Conservation (phyloP, 2,888 invertebrate species). For the Ectemnius lituratus region DNA sequence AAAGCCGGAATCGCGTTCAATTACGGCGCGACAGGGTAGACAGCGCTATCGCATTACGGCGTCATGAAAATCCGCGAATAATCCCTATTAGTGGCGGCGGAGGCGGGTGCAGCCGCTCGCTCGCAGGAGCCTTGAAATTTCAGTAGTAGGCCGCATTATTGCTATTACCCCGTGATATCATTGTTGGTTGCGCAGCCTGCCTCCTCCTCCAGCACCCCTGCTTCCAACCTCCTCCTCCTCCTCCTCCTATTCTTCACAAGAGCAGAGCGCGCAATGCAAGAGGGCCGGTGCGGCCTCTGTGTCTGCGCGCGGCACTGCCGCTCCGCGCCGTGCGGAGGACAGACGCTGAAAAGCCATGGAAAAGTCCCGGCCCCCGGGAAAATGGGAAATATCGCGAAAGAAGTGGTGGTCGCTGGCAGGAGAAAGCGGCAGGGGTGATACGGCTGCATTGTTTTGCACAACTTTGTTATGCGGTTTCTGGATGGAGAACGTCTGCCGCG, state of each 20-base stretch:
- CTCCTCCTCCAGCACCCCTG: no score
- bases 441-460: slow-evolving; percentile 65
- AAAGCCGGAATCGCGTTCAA: neutral
- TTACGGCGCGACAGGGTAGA: slow-evolving; percentile 13
- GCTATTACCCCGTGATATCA: slow-evolving; percentile 32
- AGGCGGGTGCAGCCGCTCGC: neutral
- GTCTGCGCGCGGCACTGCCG: no score
- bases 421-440: slow-evolving; percentile 29
- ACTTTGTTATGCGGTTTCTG: slow-evolving; percentile 68
- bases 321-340: neutral
- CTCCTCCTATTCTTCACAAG: no score
- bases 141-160: slow-evolving; percentile 40
- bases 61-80: slow-evolving; percentile 32
- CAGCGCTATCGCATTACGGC: slow-evolving; percentile 16
- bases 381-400: slow-evolving; percentile 10
- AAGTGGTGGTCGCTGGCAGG: slow-evolving; percentile 12
- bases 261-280: no score
- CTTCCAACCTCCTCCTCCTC: no score
- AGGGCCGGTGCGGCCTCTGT: no score
- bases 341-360: neutral
- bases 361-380: neutral
- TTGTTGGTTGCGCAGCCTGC: slow-evolving; percentile 12
- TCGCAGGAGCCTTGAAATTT: slow-evolving; percentile 22
- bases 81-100: slow-evolving; percentile 24
- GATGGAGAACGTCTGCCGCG: slow-evolving; percentile 50